Evolutionary conservation across 2,888 invertebrate species (phyloP), one percentile per base, ranked within the genome.

Genomic region (Alcis repandata): DNA sequence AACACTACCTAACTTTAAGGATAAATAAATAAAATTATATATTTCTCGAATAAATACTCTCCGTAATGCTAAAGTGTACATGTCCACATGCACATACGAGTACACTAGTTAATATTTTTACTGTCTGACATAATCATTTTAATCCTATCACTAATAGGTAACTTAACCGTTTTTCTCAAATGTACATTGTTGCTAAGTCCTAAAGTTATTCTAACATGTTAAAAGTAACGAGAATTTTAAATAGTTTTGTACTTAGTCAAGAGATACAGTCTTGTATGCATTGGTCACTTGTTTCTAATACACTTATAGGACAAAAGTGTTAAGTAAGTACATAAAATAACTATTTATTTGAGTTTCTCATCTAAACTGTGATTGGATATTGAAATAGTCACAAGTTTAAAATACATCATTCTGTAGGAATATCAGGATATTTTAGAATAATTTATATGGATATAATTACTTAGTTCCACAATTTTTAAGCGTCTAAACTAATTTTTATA

Each of bases 181-280:
- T 88, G 70, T 87, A 88, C 85, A 87, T 19, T 43, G 38, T 64
- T 67, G 53, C 67, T 71, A 64, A 51, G 11, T 22, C 40, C 59
- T 59, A 63, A 73, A 15, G 58, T 68, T 62, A 67, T 63, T 41
- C 68, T 62, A 63, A 72, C 66, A 63, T 69, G 54, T 49, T 56
- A 49, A n/a, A 51, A 8, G 36, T 36, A 51, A 51, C 36, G 36
- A 36, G 36, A 51, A 20, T n/a, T 51, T 46, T 61, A 36, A 27
- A 22, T 36, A 36, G 40, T 76, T 91, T 90, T 91, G 91, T 91
- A 92, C 92, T 91, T 86, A 91, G 77, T 82, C 80, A 83, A 84
- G 80, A 82, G 77, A 77, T 82, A 89, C 90, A 92, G 92, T 92
- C 92, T 92, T 89, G 83, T 87, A 83, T 72, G 83, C 79, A 88